These are phyloP conservation scores for Prietella phreatophila DNA, from an alignment of 2,113 vertebrate genomes.

Conservation along the genomic window DNA sequence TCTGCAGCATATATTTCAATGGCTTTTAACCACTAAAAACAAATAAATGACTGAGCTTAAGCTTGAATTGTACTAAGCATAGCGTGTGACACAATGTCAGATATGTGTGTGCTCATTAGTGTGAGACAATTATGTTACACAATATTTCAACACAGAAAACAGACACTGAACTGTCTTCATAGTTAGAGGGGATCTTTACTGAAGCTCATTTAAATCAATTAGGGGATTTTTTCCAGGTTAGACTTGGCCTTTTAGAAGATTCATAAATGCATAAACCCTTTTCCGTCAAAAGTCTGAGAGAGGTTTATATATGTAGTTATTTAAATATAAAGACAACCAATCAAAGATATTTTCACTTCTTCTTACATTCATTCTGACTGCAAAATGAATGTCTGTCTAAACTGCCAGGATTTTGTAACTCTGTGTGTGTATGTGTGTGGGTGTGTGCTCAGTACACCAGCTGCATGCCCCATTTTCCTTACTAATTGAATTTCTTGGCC, in stretches of 20 bases:
- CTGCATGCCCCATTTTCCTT: neutral
- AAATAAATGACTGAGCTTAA: no score
- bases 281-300: neutral
- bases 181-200: neutral
- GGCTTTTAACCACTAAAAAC: no score
- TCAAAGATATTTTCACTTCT: neutral
- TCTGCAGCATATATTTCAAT: no score
- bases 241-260: neutral
- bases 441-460: neutral
- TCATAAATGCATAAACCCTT: neutral
- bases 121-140: neutral
- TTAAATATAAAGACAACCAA: neutral
- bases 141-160: neutral
- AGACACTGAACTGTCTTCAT: neutral
- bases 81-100: neutral
- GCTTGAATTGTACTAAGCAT: neutral
- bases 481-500: neutral
- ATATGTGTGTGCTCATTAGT: neutral
- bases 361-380: neutral
- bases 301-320: neutral
- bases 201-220: neutral
- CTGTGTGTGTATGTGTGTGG: neutral
- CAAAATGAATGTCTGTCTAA: neutral
- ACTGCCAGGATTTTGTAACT: conserved; percentile 23
- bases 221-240: neutral